Percentiles rank a stretch among this genome's conserved stretches.
Conservation (phyloP, 1,140 invertebrate species). For the Asbolus verrucosus region DNA sequence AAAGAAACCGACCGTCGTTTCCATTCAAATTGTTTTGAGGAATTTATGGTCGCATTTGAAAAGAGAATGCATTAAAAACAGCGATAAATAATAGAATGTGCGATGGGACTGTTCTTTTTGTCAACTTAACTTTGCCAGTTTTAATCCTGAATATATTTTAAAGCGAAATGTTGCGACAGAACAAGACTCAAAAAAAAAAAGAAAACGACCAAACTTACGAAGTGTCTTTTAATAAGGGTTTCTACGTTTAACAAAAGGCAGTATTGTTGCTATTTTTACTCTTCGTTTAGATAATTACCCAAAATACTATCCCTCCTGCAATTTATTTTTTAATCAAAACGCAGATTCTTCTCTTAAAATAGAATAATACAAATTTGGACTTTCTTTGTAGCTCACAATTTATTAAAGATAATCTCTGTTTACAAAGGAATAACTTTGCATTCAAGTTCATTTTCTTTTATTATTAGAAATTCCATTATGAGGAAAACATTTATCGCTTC, state of each 20-base stretch:
- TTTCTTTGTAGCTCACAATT: conserved; percentile 25
- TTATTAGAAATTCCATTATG: conserved; percentile 31
- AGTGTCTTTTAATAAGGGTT: conserved; percentile 24
- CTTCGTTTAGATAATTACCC: conserved; percentile 15
- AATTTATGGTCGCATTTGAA: no score
- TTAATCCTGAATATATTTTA: conserved; percentile 23
- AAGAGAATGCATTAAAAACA: no score
- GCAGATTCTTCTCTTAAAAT: conserved; percentile 20
- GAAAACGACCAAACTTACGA: neutral
- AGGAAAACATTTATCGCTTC: conserved; percentile 34
- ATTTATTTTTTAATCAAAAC: conserved; percentile 37
- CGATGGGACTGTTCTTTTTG: conserved; percentile 17
- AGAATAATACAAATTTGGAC: conserved; percentile 34
- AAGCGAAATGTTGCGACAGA: conserved; percentile 22
- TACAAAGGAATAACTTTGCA: conserved; percentile 38
- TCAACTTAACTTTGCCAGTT: conserved; percentile 5
- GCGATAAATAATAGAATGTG: conserved; percentile 8
- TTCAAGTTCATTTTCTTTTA: conserved; percentile 38
- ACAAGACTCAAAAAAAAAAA: no score
- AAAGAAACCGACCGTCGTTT: no score
- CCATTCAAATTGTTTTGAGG: no score
- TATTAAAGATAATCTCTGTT: conserved; percentile 38
- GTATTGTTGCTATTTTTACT: conserved; percentile 6
- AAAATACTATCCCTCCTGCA: conserved; percentile 8
- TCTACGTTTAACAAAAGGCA: conserved; percentile 19